A percentile compares a stretch with the other conserved stretches of the same genome.
Conservation (phyloP, 2,888 invertebrate species). For the Autographa pulchrina region DNA sequence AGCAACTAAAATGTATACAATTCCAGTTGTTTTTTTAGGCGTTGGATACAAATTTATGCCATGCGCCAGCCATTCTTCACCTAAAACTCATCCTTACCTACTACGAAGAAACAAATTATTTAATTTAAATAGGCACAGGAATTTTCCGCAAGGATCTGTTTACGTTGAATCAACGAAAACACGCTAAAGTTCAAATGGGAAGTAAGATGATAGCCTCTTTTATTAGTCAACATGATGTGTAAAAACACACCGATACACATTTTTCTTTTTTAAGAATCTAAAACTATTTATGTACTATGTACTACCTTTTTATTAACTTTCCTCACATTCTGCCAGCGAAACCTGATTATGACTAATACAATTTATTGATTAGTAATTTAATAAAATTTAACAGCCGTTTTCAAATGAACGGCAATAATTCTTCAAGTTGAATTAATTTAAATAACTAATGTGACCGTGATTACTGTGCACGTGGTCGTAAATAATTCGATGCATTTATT, state of each 20-base stretch:
- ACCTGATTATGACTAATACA: neutral
- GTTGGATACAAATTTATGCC: neutral
- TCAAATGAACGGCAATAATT: neutral
- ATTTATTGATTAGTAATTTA: neutral
- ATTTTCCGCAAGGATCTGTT: neutral
- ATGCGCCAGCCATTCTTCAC: neutral
- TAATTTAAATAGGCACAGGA: neutral
- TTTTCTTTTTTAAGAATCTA: too few relatives aligned
- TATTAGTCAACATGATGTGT: too few relatives aligned
- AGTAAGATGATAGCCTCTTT: too few relatives aligned
- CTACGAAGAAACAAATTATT: neutral
- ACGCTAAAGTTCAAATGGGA: neutral
- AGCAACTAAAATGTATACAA: too few relatives aligned
- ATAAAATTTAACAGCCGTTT: conserved; percentile 13
- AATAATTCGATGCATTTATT: conserved; percentile 12
- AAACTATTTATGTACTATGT: neutral
- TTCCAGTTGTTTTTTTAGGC: neutral
- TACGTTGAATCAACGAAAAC: neutral
- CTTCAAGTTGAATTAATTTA: neutral
- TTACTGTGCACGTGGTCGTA: conserved; percentile 29
- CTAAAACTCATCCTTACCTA: neutral
- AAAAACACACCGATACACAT: too few relatives aligned
- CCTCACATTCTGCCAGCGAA: neutral
- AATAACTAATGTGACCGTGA: conserved; percentile 33
- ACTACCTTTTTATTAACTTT: neutral